These are phyloP conservation scores for Lochmaea capreae DNA, from an alignment of 2,888 invertebrate species.

Conservation along the genomic window DNA sequence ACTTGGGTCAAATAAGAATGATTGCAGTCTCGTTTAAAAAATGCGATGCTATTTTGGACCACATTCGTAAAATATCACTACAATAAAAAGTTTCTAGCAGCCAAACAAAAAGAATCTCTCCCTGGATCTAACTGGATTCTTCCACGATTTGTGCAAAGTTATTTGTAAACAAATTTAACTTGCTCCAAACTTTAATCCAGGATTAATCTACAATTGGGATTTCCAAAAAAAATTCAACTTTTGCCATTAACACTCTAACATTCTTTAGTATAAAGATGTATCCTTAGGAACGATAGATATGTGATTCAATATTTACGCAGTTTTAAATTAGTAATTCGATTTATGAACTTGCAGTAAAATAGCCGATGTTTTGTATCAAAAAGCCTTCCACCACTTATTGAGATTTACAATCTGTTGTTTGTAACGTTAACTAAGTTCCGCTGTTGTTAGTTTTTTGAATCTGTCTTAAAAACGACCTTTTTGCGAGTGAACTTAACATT, in stretches of 20 bases:
- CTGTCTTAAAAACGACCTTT: no score
- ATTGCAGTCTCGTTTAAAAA: slow-evolving; percentile 17
- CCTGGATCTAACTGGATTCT: background rate
- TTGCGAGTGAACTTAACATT: no score
- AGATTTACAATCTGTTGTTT: no score
- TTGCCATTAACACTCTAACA: background rate
- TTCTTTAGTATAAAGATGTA: background rate
- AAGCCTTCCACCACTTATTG: no score
- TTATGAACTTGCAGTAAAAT: no score
- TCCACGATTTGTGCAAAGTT: background rate
- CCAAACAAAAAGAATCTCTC: background rate
- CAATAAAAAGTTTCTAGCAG: background rate
- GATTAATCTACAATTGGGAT: background rate
- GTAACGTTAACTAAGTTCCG: no score
- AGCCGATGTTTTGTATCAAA: no score
- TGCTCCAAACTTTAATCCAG: background rate
- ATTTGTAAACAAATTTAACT: slow-evolving; percentile 1
- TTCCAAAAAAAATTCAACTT: background rate
- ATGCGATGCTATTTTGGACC: slow-evolving; percentile 9
- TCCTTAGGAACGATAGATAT: background rate
- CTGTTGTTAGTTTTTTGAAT: no score
- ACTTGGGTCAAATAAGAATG: slow-evolving; percentile 29
- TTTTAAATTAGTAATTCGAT: no score
- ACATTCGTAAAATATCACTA: background rate
- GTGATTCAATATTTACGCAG: no score